Evolutionary conservation across 2,888 invertebrate species (phyloP), one percentile per base, ranked within the genome.

Genomic region (Spodoptera exigua): DNA sequence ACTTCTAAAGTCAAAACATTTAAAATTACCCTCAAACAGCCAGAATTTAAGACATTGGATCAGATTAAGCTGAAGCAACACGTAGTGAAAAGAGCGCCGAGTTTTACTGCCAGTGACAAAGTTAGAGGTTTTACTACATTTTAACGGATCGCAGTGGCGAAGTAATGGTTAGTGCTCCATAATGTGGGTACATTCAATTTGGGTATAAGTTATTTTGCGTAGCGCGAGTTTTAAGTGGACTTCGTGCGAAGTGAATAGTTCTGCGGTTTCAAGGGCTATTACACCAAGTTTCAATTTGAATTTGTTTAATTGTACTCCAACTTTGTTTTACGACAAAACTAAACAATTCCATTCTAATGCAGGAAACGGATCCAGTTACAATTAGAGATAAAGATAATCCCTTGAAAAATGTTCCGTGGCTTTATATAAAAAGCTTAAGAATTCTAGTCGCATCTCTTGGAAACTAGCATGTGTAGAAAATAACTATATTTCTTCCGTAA

Each of bases 61-160:
- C 67, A 61, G 61, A 56, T 53, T 53, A 66, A 59, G 16, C 48
- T 40, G 41, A 68, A 72, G 76, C 72, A 75, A 72, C 76, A 73
- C 48, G 76, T 73, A 56, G 51, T 44, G 46, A 61, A 59, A 47
- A 62, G 56, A 53, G 43, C 59, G 16, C 12, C 3, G 27, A 51
- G 53, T 75, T 66, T 54, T 56, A 62, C 40, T 43, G 41, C 41
- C 34, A 36, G 44, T 61, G 70, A 78, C 79, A 74, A 73, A 74
- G 76, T 78, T 74, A 60, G 61, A 55, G 67, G 58, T 78, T 78
- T 76, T 72, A 69, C 65, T 77, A 72, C 67, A 57, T 69, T 75
- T 78, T 71, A 79, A 76, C 64, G 72, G 62, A 54, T 46, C 59
- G 51, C 53, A 40, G 72, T 61, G 62, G 40, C 36, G 43, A 51